Base-by-base conservation (phyloP, 1,140 invertebrate species). In the Ceratosolen solmsi region DNA sequence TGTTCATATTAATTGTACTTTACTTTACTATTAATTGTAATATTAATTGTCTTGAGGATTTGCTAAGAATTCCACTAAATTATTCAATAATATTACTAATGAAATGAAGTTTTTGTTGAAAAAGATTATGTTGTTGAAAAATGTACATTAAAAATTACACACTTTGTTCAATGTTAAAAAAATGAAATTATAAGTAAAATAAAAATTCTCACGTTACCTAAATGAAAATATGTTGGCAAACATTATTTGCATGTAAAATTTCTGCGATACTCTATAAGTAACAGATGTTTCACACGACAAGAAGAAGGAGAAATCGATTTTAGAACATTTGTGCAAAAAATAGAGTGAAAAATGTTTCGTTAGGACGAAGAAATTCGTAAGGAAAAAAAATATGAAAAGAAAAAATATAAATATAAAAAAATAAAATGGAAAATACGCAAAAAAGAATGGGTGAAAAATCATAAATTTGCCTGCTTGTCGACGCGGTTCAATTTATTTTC, bases 391-490 rank as follows among this genome's bases (percentile, higher is more conserved):
- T 3, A 63, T 17, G 17, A 1, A 27, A 63, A 36, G 30, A 20
- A 60, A 77, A 38, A 63, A 46, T 13, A 46, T 46, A 46, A 46
- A 46, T 7, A 46, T n/a, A 46, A 46, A 46, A 46, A 46, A 46
- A 46, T 56, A 36, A 36, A 51, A 27, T 36, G 27, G 20, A 58
- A 25, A 4, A 58, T 25, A 20, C 17, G 54, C 54, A 36, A 54
- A 36, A 54, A 22, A 15, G 72, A 56, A 36, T 36, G 9, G 22
- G 22, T 3, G 75, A 71, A 68, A 75, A 80, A 68, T 80, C 41
- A n/a, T 76, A 71, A 82, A 82, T 82, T 76, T 71, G 74, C 72
- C 76, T 72, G 54, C 60, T 8, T 60, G 27, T 60, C 46, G 51
- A 46, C 41, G 27, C 20, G 33, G n/a, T 9, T 17, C 36, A 36